Base-by-base conservation (phyloP, 2,797 vertebrate genomes). In the Pristis pectinata region DNA sequence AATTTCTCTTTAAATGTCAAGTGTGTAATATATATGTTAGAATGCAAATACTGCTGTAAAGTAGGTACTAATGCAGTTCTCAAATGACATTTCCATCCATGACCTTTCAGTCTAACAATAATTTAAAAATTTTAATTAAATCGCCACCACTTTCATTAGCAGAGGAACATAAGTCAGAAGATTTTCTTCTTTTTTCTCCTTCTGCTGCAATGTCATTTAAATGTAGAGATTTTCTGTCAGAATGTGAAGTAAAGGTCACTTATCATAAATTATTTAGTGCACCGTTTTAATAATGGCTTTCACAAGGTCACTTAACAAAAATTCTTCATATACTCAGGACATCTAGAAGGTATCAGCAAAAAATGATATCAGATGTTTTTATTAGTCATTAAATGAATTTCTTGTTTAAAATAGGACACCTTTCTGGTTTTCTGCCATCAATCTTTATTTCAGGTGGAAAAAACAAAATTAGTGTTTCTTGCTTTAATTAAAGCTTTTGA, bases 71-170 rank as follows among this genome's bases (percentile, higher is more conserved):
- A 96, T 96, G 95, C 95, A 96, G 95, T 96, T 93, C 93, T 95
- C 95, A 95, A 96, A 97, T 96, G 96, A 94, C 34, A 96, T 96
- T 97, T 96, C 96, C 96, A 95, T 95, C 96, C 96, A 96, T 96
- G 96, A 96, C 95, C 96, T 96, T 96, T 94, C 97, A 96, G 96
- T 96, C 95, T 95, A 96, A 96, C 94, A 96, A 96, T 96, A 97
- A 96, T 96, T 96, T 97, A 96, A 96, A 95, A 95, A 96, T 96
- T 97, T 97, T 96, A 97, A 96, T 97, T 96, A 96, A 96, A 96
- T 95, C 95, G 91, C 95, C 95, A 95, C 95, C 96, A 79, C 96
- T 96, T 96, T 95, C 91, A 95, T 96, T 96, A 94, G 72, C 70
- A 94, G 24, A 76, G 92, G 49, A 94, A 94, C 92, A 94, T 94